Evolutionary conservation across 2,113 vertebrate genomes (phyloP).

Genomic region (Mus musculus): GRCm39 chr7:141134001-141134500

Average conservation of each 20-base stretch:
- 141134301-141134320: no score
- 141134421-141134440: background rate
- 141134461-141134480: background rate
- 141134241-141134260: no score
- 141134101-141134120: background rate
- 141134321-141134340: no score
- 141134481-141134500: background rate
- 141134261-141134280: no score
- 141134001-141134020: background rate
- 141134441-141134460: background rate
- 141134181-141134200: conserved; percentile 51
- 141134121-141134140: no score
- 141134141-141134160: conserved; percentile 80
- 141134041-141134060: background rate
- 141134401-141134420: no score
- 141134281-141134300: no score
- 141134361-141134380: no score
- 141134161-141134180: conserved; percentile 94
- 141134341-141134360: no score
- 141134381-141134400: no score
- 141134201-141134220: background rate
- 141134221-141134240: background rate
- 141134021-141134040: background rate
- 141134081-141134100: background rate
- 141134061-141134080: background rate